phyloP scores from a whole-genome alignment of 1,140 invertebrate species.

The Sarcophaga peregrina region DNA sequence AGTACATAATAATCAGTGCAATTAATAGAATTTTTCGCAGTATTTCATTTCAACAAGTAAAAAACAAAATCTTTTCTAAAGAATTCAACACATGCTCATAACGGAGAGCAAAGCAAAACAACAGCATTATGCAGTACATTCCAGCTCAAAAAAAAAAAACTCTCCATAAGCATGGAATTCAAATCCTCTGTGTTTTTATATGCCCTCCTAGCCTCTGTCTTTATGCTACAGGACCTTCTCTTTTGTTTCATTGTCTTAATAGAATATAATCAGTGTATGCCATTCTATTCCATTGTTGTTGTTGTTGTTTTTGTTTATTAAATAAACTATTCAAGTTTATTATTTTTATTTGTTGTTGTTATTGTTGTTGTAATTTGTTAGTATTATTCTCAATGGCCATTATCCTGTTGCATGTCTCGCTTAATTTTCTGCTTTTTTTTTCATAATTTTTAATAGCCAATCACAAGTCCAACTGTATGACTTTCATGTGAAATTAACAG shows the following conservation, averaged over 20 bases:
- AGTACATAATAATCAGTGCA: too few relatives aligned
- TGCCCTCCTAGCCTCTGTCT: too few relatives aligned
- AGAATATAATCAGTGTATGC: too few relatives aligned
- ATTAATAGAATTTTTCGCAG: too few relatives aligned
- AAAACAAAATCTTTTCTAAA: too few relatives aligned
- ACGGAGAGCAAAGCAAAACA: too few relatives aligned
- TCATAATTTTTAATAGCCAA: background rate
- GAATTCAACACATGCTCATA: too few relatives aligned
- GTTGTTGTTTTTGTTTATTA: slow-evolving; percentile 7
- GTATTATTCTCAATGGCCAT: background rate
- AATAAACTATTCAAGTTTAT: background rate
- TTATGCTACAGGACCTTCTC: background rate
- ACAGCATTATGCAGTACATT: too few relatives aligned
- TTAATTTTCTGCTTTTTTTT: background rate
- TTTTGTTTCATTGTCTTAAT: background rate
- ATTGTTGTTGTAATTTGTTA: background rate
- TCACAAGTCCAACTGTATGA: background rate
- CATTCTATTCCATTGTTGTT: background rate
- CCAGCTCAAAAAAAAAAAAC: too few relatives aligned
- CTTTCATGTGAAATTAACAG: background rate
- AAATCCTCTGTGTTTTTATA: too few relatives aligned
- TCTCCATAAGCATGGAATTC: too few relatives aligned
- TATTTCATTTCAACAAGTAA: too few relatives aligned
- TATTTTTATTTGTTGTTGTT: background rate
- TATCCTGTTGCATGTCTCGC: background rate